Evolutionary conservation across 2,888 invertebrate genomes (phyloP).

Genomic region (Clusia tigrina): DNA sequence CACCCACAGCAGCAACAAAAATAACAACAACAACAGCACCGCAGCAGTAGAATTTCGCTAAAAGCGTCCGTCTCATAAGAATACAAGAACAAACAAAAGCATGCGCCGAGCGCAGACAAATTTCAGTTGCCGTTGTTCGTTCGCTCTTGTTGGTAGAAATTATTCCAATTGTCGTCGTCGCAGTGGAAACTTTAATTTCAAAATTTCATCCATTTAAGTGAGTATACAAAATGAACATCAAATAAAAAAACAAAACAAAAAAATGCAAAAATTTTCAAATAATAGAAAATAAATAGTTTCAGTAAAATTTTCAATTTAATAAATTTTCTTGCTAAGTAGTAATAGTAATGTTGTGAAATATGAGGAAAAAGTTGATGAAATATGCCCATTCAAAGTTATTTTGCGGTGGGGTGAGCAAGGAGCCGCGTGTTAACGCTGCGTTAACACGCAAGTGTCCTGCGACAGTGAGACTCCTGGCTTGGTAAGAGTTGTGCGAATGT

Average conservation of each 20-base stretch:
- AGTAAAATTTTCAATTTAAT: no score
- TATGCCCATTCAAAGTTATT: no score
- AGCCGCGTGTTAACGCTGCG: no score
- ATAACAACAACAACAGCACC: conserved; percentile 6
- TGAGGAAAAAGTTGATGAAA: no score
- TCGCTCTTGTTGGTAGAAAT: conserved; percentile 22
- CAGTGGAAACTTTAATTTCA: conserved; percentile 41
- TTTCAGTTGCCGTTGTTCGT: conserved; percentile 6
- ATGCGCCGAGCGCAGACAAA: background rate
- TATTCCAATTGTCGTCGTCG: conserved; percentile 22
- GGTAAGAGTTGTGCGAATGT: no score
- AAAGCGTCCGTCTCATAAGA: conserved; percentile 24
- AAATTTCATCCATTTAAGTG: conserved; percentile 55
- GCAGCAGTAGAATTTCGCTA: conserved; percentile 19
- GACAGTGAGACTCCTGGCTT: no score
- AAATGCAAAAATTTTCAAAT: background rate
- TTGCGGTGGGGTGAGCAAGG: no score
- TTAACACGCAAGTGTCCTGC: no score
- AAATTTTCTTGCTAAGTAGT: no score
- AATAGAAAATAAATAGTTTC: no score
- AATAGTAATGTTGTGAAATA: no score
- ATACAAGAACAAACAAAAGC: background rate
- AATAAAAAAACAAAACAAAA: background rate
- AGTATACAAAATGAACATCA: conserved; percentile 36
- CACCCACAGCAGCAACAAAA: background rate